phyloP scores from a whole-genome alignment of 1,140 invertebrate genomes.

The Mylabris phalerata region DNA sequence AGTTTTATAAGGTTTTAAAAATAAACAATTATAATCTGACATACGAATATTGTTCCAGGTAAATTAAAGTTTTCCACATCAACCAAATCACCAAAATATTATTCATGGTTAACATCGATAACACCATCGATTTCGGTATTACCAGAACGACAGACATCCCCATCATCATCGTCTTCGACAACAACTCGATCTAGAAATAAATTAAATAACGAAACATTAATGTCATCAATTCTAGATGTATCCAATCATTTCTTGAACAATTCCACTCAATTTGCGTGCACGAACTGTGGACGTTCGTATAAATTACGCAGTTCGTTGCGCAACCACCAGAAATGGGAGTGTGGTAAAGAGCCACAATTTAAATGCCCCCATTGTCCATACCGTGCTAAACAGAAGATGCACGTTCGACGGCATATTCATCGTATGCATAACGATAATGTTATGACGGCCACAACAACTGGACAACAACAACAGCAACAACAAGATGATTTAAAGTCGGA shows the following conservation, averaged over 20 bases:
- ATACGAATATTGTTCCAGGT: constrained; percentile 6
- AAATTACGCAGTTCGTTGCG: constrained; percentile 45
- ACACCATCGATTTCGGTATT: constrained; percentile 4
- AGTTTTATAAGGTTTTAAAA: neutral
- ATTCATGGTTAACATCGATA: neutral
- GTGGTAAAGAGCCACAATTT: constrained; percentile 65
- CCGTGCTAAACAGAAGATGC: constrained; percentile 75
- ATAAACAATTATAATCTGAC: neutral
- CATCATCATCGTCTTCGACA: neutral
- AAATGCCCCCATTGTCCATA: constrained; percentile 74
- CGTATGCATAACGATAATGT: constrained; percentile 64
- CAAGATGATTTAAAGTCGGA: no score
- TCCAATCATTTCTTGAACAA: no score
- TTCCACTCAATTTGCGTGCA: no score
- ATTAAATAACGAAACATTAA: no score
- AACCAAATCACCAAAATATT: neutral
- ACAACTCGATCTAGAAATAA: no score
- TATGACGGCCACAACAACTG: no score
- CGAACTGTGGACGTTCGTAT: constrained; percentile 12
- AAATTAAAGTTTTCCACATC: neutral
- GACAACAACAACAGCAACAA: no score
- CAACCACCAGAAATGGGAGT: constrained; percentile 45
- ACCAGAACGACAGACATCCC: neutral
- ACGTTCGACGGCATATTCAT: constrained; percentile 72
- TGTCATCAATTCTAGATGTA: no score